A percentile compares a stretch with the other conserved stretches of the same genome.
These are phyloP conservation scores for Sussaba pulchella DNA, from an alignment of 2,888 invertebrate species.

Conservation along the genomic window DNA sequence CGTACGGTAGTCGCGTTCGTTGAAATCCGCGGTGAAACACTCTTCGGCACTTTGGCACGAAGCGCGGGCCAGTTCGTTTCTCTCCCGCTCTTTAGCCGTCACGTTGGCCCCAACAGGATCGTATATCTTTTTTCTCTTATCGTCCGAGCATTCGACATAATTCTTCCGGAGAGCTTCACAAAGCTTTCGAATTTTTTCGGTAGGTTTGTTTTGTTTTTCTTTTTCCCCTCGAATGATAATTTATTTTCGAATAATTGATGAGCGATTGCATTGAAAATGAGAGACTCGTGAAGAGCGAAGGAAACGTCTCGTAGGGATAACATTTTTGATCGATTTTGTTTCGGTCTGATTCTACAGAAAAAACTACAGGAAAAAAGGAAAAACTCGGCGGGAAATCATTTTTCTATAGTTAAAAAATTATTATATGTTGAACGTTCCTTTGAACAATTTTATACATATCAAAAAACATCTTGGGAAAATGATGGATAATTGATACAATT, in stretches of 20 bases:
- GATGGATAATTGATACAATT: too few species aligned
- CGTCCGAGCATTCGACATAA: slow-evolving; percentile 27
- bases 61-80: slow-evolving; percentile 45
- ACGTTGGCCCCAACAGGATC: slow-evolving; percentile 7
- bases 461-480: too few species aligned
- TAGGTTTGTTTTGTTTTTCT: too few species aligned
- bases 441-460: too few species aligned
- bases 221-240: too few species aligned
- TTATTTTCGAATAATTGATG: background rate
- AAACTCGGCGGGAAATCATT: background rate
- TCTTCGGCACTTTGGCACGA: slow-evolving; percentile 79
- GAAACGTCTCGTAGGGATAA: background rate
- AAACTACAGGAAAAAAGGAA: too few species aligned
- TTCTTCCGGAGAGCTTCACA: slow-evolving; percentile 13
- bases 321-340: background rate
- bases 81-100: slow-evolving; percentile 29
- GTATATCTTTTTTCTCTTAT: slow-evolving; percentile 44
- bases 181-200: background rate
- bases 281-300: background rate
- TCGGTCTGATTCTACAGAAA: background rate
- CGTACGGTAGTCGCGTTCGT: slow-evolving; percentile 67
- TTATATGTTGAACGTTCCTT: too few species aligned
- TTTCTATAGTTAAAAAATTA: too few species aligned
- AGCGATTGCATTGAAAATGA: background rate
- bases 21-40: slow-evolving; percentile 78